Evolutionary conservation across 2,797 vertebrate species (phyloP).

Genomic region (Protonibea diacanthus): DNA sequence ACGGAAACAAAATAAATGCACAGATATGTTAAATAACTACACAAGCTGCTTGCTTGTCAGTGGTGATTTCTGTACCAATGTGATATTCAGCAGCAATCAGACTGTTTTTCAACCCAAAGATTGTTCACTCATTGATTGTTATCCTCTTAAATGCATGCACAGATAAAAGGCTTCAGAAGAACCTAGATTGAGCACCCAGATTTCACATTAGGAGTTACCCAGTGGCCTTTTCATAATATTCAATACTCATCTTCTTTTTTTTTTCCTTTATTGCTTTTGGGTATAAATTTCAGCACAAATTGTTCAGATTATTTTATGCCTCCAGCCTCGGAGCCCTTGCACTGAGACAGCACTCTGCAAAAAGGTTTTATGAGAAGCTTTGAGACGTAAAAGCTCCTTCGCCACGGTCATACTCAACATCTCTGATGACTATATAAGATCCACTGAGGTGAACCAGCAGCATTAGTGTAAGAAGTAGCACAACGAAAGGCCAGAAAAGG

Average conservation of each 20-base stretch:
- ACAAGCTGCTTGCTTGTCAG: conserved; percentile 74
- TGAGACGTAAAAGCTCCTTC: conserved; percentile 49
- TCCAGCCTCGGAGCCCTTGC: conserved; percentile 40
- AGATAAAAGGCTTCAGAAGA: conserved; percentile 33
- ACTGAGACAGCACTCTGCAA: conserved; percentile 16
- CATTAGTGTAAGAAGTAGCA: conserved; percentile 61
- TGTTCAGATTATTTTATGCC: conserved; percentile 11
- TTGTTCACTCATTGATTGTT: conserved; percentile 21
- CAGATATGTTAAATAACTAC: conserved; percentile 78
- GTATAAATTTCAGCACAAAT: conserved; percentile 12
- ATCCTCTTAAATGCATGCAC: conserved; percentile 23
- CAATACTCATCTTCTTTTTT: not conserved
- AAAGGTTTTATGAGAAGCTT: conserved; percentile 42
- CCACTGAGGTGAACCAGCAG: conserved; percentile 70
- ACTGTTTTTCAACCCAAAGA: conserved; percentile 32
- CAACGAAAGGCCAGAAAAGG: conserved; percentile 50
- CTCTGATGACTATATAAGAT: conserved; percentile 48
- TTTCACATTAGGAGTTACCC: conserved; percentile 54
- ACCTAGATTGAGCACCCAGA: conserved; percentile 45
- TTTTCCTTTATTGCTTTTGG: conserved; percentile 54
- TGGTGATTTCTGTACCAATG: conserved; percentile 57
- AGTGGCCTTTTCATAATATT: conserved; percentile 25
- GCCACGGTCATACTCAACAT: conserved; percentile 24
- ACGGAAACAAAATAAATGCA: conserved; percentile 70
- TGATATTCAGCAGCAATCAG: conserved; percentile 60